Conservation (phyloP, 2,888 invertebrate species). For the Electrophaes corylata region DNA sequence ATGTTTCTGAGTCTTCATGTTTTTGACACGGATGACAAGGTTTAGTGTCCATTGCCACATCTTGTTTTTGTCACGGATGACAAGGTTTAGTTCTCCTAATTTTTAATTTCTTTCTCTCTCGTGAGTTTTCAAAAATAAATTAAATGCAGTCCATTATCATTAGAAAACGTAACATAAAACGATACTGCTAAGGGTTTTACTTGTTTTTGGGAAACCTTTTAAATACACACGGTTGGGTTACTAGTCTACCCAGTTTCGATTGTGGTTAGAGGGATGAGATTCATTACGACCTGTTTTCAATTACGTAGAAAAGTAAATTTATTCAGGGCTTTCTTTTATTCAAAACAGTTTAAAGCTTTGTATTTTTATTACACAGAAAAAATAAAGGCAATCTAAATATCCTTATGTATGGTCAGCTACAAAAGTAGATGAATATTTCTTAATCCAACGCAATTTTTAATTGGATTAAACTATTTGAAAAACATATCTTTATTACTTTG, state of each 20-base stretch:
- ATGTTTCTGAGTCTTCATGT: too few relatives aligned
- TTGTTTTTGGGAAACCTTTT: slow-evolving; percentile 55
- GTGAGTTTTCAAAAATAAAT: too few relatives aligned
- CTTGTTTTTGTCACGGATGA: too few relatives aligned
- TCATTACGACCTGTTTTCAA: slow-evolving; percentile 29
- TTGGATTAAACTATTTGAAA: too few relatives aligned
- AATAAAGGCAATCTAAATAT: neutral
- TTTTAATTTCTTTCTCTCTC: slow-evolving; percentile 47
- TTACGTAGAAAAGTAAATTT: slow-evolving; percentile 13
- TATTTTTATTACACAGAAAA: neutral
- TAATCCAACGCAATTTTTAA: too few relatives aligned
- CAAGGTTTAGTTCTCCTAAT: slow-evolving; percentile 64
- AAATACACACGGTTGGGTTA: slow-evolving; percentile 49
- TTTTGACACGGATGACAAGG: too few relatives aligned
- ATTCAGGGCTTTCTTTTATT: neutral
- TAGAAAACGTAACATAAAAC: slow-evolving; percentile 40
- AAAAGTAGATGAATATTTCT: too few relatives aligned
- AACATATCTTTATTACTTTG: too few relatives aligned
- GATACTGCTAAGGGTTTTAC: slow-evolving; percentile 31
- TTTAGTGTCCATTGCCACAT: too few relatives aligned
- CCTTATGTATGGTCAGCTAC: too few relatives aligned
- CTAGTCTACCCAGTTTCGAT: slow-evolving; percentile 45
- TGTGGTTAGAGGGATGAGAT: slow-evolving; percentile 43
- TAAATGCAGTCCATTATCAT: too few relatives aligned
- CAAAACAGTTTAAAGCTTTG: neutral